Evolutionary conservation across 2,113 vertebrate genomes (phyloP).

Genomic region (Heptranchias perlo): DNA sequence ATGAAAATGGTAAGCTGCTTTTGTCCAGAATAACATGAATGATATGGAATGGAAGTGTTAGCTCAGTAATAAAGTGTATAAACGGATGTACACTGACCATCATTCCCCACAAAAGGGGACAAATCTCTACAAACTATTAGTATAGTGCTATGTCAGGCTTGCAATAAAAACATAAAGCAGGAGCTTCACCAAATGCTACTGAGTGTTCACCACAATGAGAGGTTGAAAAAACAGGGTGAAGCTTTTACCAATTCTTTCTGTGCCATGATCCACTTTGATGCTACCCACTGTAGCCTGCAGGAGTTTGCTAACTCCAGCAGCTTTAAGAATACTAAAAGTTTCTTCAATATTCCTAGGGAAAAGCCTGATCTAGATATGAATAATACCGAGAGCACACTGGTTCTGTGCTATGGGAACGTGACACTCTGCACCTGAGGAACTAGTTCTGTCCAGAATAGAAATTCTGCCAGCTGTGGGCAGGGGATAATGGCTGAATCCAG

Average conservation of each 20-base stretch:
- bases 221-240: slow-evolving; percentile 74
- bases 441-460: slow-evolving; percentile 70
- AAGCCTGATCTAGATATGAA: slow-evolving; percentile 74
- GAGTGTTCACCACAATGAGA: slow-evolving; percentile 68
- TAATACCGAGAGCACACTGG: slow-evolving; percentile 74
- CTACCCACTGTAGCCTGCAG: slow-evolving; percentile 73
- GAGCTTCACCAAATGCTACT: slow-evolving; percentile 77
- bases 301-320: slow-evolving; percentile 56
- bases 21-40: neutral
- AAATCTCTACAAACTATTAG: slow-evolving; percentile 79
- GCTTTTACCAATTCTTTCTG: slow-evolving; percentile 77
- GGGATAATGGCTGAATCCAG: slow-evolving; percentile 42
- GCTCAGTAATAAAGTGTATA: slow-evolving; percentile 68
- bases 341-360: slow-evolving; percentile 57
- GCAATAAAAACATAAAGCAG: slow-evolving; percentile 69
- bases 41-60: slow-evolving; percentile 57
- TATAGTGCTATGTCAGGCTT: slow-evolving; percentile 64
- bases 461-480: slow-evolving; percentile 71
- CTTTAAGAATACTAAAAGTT: neutral
- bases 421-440: slow-evolving; percentile 68
- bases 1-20: neutral
- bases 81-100: slow-evolving; percentile 68
- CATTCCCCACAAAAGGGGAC: slow-evolving; percentile 69
- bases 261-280: slow-evolving; percentile 74
- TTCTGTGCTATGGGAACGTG: slow-evolving; percentile 81